phyloP scores from a whole-genome alignment of 2,888 invertebrate genomes.

The Cephus nigrinus region DNA sequence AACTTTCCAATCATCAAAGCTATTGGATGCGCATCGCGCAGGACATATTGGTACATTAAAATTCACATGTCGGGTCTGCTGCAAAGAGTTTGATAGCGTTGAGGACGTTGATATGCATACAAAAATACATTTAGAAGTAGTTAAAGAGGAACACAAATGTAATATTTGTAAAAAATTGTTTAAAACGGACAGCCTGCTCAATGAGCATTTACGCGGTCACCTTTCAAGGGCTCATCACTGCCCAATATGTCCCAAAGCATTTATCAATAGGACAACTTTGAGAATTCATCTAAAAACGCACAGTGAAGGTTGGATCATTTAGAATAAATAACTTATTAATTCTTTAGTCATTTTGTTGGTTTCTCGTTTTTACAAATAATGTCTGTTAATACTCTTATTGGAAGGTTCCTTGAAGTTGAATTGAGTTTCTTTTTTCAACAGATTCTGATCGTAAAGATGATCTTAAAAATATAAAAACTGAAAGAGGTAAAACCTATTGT shows the following conservation, averaged over 20 bases:
- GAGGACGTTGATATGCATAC: slow-evolving; percentile 53
- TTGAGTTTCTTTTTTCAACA: slow-evolving; percentile 3
- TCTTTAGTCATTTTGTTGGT: neutral
- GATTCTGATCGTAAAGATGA: neutral
- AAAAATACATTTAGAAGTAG: slow-evolving; percentile 45
- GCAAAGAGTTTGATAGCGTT: slow-evolving; percentile 48
- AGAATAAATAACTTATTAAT: neutral
- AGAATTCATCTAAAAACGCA: slow-evolving; percentile 51
- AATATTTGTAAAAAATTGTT: slow-evolving; percentile 49
- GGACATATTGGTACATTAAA: slow-evolving; percentile 43
- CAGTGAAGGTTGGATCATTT: slow-evolving; percentile 13
- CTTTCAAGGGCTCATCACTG: slow-evolving; percentile 46
- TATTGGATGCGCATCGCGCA: slow-evolving; percentile 38
- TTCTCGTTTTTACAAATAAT: neutral
- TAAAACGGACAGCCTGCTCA: slow-evolving; percentile 32
- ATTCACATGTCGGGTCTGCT: slow-evolving; percentile 53
- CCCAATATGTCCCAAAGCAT: slow-evolving; percentile 49
- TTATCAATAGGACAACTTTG: slow-evolving; percentile 49
- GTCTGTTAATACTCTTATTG: neutral
- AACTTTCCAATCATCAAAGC: slow-evolving; percentile 25
- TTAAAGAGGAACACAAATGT: slow-evolving; percentile 40
- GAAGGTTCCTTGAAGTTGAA: neutral
- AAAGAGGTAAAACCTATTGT: slow-evolving; percentile 1
- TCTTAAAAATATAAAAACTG: neutral
- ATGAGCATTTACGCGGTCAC: slow-evolving; percentile 48